Evolutionary conservation across 2,797 vertebrate species (phyloP), one percentile per base, ranked within the genome.

Genomic region (Halcyon chelicuti): DNA sequence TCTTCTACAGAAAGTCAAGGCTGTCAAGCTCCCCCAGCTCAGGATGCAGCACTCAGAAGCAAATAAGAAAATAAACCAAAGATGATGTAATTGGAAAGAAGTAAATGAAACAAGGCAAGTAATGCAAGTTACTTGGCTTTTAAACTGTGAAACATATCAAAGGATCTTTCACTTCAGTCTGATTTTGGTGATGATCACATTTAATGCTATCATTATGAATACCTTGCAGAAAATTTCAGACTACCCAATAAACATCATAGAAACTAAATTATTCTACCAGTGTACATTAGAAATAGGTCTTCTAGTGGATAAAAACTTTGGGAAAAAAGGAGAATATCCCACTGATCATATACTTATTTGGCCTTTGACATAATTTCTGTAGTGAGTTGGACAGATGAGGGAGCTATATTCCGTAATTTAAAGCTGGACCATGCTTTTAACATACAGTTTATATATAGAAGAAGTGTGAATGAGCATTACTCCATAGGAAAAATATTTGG

Each of bases 391-490:
- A 96, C 93, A 96, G 95, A 94, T 93, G 96, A 90, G 94, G 96
- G 93, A 96, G 95, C 94, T 90, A 25, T 90, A 78, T 94, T 93
- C 93, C 42, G 21, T 86, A 93, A 91, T 72, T 93, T 93, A 83
- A 83, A 91, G 44, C 22, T 55, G 31, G 55, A 77, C 44, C 28
- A 13, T 70, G 40, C 6, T 4, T 93, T 90, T 84, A 88, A 65
- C 11, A 44, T 83, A 31, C 16, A 40, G 18, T 76, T 77, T 84
- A 83, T 90, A 86, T 94, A 91, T 82, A 93, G 37, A 90, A 49
- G 19, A 83, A 65, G 70, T 84, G 88, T 76, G 85, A 94, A 91
- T 52, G 23, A 60, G 21, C 52, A 65, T 72, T 67, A 47, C 18
- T 94, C 12, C 21, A 67, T 42, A 47, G 47, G 25, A 61, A 62